phyloP scores from a whole-genome alignment of 1,140 invertebrate species.

The Habropoda laboriosa region DNA sequence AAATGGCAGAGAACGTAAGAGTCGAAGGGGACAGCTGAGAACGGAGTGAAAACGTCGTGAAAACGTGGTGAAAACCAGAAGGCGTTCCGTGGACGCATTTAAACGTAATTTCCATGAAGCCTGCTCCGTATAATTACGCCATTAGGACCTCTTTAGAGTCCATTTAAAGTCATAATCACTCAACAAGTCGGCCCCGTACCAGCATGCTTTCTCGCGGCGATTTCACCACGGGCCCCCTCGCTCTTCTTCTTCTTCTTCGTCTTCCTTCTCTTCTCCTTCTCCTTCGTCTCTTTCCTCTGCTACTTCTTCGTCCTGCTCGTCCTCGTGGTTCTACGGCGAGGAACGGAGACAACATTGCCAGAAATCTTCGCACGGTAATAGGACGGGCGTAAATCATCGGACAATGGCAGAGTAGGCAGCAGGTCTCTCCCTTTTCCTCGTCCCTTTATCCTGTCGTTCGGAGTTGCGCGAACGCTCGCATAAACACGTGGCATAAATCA shows the following conservation, averaged over 20 bases:
- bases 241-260: background rate
- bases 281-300: background rate
- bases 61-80: constrained; percentile 47
- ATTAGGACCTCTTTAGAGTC: constrained; percentile 64
- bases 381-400: constrained; percentile 67
- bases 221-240: constrained; percentile 28
- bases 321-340: constrained; percentile 28
- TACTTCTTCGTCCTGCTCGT: constrained; percentile 9
- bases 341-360: constrained; percentile 56
- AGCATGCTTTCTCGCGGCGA: constrained; percentile 46
- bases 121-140: constrained; percentile 59
- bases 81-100: constrained; percentile 55
- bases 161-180: constrained; percentile 67
- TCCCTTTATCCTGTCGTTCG: constrained; percentile 57
- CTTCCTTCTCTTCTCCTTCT: background rate
- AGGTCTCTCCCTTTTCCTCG: constrained; percentile 38
- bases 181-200: constrained; percentile 54
- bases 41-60: constrained; percentile 25
- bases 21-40: background rate
- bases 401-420: constrained; percentile 65
- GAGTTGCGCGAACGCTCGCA: constrained; percentile 33
- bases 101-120: constrained; percentile 64
- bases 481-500: constrained; percentile 62
- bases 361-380: constrained; percentile 67
- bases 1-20: background rate